These are phyloP conservation scores for Marcusenius ussheri DNA, from an alignment of 2,113 vertebrate species.

Conservation along the genomic window DNA sequence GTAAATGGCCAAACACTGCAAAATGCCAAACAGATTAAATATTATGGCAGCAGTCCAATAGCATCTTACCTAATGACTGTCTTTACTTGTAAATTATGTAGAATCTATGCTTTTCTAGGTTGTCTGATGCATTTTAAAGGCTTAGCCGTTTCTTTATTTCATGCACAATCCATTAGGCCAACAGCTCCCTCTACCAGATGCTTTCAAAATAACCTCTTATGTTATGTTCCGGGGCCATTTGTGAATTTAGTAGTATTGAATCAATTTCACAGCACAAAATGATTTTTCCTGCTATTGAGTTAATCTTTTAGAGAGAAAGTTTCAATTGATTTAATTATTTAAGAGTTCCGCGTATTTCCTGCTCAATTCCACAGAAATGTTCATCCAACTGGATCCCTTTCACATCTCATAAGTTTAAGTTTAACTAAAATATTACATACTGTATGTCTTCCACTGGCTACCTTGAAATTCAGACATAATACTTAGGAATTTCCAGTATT, in stretches of 20 bases:
- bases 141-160: background rate
- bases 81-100: slow-evolving; percentile 4
- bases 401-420: too few species aligned
- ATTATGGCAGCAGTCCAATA: background rate
- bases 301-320: background rate
- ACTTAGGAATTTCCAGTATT: background rate
- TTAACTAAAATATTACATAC: background rate
- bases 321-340: background rate
- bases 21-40: slow-evolving; percentile 2
- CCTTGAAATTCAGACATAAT: background rate
- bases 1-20: background rate
- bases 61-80: background rate
- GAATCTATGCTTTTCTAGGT: background rate
- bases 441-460: background rate
- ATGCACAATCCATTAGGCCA: background rate
- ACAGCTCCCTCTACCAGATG: slow-evolving; percentile 3
- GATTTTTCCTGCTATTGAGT: background rate
- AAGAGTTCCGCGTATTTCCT: background rate
- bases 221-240: background rate
- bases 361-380: too few species aligned
- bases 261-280: slow-evolving; percentile 1
- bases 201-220: background rate
- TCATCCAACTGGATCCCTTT: too few species aligned
- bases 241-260: background rate
- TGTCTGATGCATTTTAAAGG: background rate